These are phyloP conservation scores for Aethes cnicana DNA, from an alignment of 2,888 invertebrate genomes.

Conservation along the genomic window DNA sequence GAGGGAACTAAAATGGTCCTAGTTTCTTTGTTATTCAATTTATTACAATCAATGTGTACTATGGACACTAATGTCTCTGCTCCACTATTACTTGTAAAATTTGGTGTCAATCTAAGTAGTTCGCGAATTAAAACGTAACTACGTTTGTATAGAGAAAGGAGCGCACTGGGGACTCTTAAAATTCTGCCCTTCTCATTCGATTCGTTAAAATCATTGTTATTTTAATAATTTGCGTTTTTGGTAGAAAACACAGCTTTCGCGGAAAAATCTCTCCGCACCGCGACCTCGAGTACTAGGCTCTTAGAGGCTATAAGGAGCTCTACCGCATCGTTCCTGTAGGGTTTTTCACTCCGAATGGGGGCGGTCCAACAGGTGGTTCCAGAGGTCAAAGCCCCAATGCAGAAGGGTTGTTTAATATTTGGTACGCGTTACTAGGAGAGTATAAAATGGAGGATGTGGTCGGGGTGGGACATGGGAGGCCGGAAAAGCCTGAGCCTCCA, in stretches of 20 bases:
- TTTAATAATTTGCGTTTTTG: too few species aligned
- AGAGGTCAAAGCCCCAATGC: conserved; percentile 30
- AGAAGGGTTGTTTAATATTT: conserved; percentile 28
- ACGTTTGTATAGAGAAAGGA: too few species aligned
- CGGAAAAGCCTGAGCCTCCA: background rate
- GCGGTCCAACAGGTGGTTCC: conserved; percentile 20
- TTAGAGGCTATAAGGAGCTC: conserved; percentile 34
- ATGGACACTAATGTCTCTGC: too few species aligned
- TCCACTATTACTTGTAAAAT: too few species aligned
- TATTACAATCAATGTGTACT: too few species aligned
- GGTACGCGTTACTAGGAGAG: conserved; percentile 9
- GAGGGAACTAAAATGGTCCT: too few species aligned
- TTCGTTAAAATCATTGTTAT: too few species aligned
- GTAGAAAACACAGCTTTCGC: conserved; percentile 34
- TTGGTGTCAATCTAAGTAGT: too few species aligned
- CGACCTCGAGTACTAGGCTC: conserved; percentile 54
- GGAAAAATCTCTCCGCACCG: conserved; percentile 65
- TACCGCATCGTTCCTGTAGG: background rate
- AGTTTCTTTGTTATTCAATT: too few species aligned
- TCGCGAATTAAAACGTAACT: too few species aligned
- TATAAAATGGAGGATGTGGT: background rate
- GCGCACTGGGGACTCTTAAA: too few species aligned
- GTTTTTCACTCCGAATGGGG: conserved; percentile 3
- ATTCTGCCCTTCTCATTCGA: too few species aligned
- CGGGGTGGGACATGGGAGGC: background rate